Evolutionary conservation across 2,888 invertebrate species (phyloP).

Genomic region (Leucophenga montana): DNA sequence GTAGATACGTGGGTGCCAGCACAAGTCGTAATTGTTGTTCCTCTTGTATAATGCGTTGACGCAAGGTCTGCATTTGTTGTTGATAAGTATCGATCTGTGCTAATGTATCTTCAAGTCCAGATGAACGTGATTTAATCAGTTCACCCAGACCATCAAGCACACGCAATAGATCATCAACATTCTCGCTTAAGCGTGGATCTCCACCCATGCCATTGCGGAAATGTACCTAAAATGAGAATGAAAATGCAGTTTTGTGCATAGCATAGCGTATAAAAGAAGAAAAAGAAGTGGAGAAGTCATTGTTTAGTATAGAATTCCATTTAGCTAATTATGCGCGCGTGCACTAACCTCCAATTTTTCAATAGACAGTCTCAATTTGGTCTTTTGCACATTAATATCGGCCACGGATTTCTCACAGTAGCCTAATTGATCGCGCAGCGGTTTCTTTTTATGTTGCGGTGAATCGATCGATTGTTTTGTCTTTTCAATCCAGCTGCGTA

Average conservation of each 20-base stretch:
- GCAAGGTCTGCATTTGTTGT: slow-evolving; percentile 87
- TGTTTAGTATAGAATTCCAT: slow-evolving; percentile 18
- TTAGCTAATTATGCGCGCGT: not conserved
- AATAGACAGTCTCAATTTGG: slow-evolving; percentile 89
- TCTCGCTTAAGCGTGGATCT: slow-evolving; percentile 82
- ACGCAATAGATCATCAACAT: slow-evolving; percentile 80
- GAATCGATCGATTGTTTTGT: slow-evolving; percentile 84
- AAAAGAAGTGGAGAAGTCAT: slow-evolving; percentile 24
- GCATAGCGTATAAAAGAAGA: slow-evolving; percentile 5
- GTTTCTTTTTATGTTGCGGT: slow-evolving; percentile 88
- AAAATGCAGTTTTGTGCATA: too few relatives aligned
- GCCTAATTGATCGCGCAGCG: slow-evolving; percentile 89
- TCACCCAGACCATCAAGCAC: slow-evolving; percentile 76
- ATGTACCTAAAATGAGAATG: slow-evolving; percentile 79
- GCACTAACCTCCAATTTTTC: slow-evolving; percentile 88
- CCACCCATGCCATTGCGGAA: slow-evolving; percentile 89
- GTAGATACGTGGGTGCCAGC: slow-evolving; percentile 87
- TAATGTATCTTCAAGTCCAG: slow-evolving; percentile 83
- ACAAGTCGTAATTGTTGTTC: slow-evolving; percentile 90
- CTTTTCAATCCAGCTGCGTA: slow-evolving; percentile 91
- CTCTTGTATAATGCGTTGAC: slow-evolving; percentile 88
- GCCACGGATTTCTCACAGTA: slow-evolving; percentile 89
- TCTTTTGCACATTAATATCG: slow-evolving; percentile 91
- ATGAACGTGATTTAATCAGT: slow-evolving; percentile 66
- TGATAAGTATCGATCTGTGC: slow-evolving; percentile 91